phyloP scores from a whole-genome alignment of 2,888 invertebrate genomes.

The Exocentrus adspersus region DNA sequence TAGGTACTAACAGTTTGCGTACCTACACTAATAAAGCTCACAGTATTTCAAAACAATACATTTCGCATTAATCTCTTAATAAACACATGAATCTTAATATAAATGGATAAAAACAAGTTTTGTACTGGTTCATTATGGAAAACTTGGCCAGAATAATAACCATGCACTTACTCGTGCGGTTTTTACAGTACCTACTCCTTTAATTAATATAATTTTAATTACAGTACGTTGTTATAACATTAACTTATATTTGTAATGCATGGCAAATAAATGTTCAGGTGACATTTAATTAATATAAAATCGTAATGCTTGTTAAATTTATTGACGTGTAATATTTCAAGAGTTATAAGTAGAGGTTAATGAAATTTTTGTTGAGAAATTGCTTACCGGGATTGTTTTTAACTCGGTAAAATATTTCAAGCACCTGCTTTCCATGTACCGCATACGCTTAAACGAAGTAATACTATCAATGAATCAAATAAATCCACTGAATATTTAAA shows the following conservation, averaged over 20 bases:
- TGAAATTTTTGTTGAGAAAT: neutral
- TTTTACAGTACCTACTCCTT: slow-evolving; percentile 17
- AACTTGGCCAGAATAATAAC: slow-evolving; percentile 27
- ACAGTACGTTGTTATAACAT: slow-evolving; percentile 20
- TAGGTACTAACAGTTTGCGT: neutral
- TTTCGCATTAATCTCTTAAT: neutral
- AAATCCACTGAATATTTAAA: too few relatives aligned
- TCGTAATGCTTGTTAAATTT: neutral
- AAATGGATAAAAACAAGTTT: slow-evolving; percentile 6
- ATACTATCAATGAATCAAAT: too few relatives aligned
- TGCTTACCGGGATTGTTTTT: too few relatives aligned
- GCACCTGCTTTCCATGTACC: too few relatives aligned
- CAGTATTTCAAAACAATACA: neutral
- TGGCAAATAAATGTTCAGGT: slow-evolving; percentile 13
- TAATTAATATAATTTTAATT: slow-evolving; percentile 31
- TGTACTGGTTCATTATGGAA: slow-evolving; percentile 7
- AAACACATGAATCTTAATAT: slow-evolving; percentile 2
- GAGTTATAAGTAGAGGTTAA: neutral
- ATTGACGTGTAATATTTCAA: neutral
- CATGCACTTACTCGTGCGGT: slow-evolving; percentile 23
- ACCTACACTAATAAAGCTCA: neutral
- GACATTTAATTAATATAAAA: neutral
- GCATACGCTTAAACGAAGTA: too few relatives aligned
- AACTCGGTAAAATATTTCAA: too few relatives aligned
- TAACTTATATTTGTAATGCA: slow-evolving; percentile 19